Base-by-base conservation (phyloP, 1,140 invertebrate genomes). In the Grapholita molesta region DNA sequence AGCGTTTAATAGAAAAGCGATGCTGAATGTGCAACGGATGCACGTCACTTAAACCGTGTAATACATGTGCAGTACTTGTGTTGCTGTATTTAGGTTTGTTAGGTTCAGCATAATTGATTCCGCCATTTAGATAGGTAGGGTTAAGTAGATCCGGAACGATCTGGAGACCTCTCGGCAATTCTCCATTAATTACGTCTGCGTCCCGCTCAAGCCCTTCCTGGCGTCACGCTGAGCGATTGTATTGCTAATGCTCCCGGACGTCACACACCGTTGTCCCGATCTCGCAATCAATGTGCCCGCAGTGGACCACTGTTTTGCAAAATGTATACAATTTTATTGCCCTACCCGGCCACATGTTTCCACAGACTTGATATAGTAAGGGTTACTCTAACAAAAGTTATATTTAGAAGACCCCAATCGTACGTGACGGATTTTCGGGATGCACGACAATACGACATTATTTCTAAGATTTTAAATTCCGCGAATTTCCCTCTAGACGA, bases 161-260 rank as follows among this genome's bases (percentile, higher is more conserved):
- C 71, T 74, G 57, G 69, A 78, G 75, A 72, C 70, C 79, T 76
- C 76, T 85, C 71, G 70, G 72, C 70, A 68, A 76, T 80, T 77
- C 75, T 81, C 69, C 67, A 80, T 81, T 84, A 82, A 80, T 81
- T 83, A 77, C 77, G 76, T 72, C 52, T 52, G 33, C 64, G 67
- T 69, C 71, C 76, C 55, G 71, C 72, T 72, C 53, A 68, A 69
- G 71, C 73, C 68, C 67, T 61, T 71, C 68, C 67, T 72, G 74
- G 69, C 73, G 74, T 79, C 75, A 70, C 72, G 64, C 76, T 80
- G 80, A 87, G 71, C 78, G 82, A 87, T 87, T 85, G 79, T 85
- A 72, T 74, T 77, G 70, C 76, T 85, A 82, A 84, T 82, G 79
- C 77, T 66, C 35, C 67, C 72, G 70, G 75, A 75, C 75, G 73